Evolutionary conservation across 1,140 invertebrate genomes (phyloP), one percentile per base, ranked within the genome.

Genomic region (Hyles euphorbiae): DNA sequence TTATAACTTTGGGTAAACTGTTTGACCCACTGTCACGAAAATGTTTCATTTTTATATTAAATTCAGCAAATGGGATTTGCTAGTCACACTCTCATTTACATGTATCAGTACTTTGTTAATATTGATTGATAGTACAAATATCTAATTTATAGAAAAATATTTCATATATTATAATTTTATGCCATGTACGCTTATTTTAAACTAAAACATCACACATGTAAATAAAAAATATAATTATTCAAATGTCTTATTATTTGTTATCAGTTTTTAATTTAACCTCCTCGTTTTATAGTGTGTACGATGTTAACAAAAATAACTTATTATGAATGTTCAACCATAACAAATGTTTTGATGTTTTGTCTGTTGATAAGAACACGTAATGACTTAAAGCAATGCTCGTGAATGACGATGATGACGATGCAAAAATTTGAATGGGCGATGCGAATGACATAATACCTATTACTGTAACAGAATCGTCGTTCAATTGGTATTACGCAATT

Each of bases 101-200:
- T 81, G 81, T 75, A 47, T 85, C 78, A 85, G 80, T 87, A 84
- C 78, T 86, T 83, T 78, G 78, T 83, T 40, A 78, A 88, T 83
- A 79, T 84, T 87, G 81, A 83, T 85, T 84, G 83, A 88, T 88
- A 88, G 86, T 88, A 88, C 86, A 88, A 88, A 88, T 81, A 84
- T 82, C 73, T 88, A 88, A 88, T 88, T 87, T 88, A 85, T 88
- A 88, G 78, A 78, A 74, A 81, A 82, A 81, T 81, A 75, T 84
- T 78, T 83, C 76, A 81, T 83, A 83, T 86, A 81, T 81, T 84
- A 76, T 87, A 86, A 85, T 87, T 85, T 82, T 88, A 88, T 81
- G 86, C 83, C 83, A 86, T 88, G 82, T 88, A 88, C 86, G 86
- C 86, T 88, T 88, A 88, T 88, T 88, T 84, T 85, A 87, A 87